Conservation (phyloP, 2,888 invertebrate genomes). For the Sericinus montela region DNA sequence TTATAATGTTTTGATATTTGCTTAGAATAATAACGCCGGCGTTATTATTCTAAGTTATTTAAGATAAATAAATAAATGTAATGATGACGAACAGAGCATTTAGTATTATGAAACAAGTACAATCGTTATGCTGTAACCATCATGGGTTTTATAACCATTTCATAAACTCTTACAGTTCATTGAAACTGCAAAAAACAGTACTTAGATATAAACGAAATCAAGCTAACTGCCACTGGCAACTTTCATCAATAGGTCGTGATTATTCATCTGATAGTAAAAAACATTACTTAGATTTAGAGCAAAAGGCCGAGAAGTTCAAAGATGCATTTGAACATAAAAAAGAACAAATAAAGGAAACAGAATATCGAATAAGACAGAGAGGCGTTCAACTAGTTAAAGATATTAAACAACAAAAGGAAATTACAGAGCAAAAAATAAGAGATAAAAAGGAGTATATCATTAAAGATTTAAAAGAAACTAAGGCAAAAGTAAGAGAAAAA, state of each 20-base stretch:
- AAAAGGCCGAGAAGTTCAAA: constrained; percentile 73
- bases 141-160: constrained; percentile 32
- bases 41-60: too few relatives aligned
- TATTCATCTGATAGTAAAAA: constrained; percentile 63
- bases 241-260: constrained; percentile 40
- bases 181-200: constrained; percentile 17
- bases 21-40: too few relatives aligned
- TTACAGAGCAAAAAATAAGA: constrained; percentile 66
- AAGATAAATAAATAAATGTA: background rate
- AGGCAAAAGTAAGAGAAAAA: constrained; percentile 84
- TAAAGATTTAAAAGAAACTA: constrained; percentile 85
- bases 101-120: constrained; percentile 39
- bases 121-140: constrained; percentile 33
- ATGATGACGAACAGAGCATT: constrained; percentile 49
- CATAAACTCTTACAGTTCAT: constrained; percentile 21
- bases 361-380: constrained; percentile 67
- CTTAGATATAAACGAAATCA: constrained; percentile 29
- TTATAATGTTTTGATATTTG: too few relatives aligned
- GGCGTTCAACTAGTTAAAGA: constrained; percentile 67
- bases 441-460: constrained; percentile 82
- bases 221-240: constrained; percentile 32
- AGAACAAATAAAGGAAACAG: constrained; percentile 79
- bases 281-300: constrained; percentile 57
- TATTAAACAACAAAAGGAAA: constrained; percentile 62
- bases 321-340: constrained; percentile 81